These are phyloP conservation scores for Cephus sareptanus DNA, from an alignment of 2,888 invertebrate species.

Conservation along the genomic window DNA sequence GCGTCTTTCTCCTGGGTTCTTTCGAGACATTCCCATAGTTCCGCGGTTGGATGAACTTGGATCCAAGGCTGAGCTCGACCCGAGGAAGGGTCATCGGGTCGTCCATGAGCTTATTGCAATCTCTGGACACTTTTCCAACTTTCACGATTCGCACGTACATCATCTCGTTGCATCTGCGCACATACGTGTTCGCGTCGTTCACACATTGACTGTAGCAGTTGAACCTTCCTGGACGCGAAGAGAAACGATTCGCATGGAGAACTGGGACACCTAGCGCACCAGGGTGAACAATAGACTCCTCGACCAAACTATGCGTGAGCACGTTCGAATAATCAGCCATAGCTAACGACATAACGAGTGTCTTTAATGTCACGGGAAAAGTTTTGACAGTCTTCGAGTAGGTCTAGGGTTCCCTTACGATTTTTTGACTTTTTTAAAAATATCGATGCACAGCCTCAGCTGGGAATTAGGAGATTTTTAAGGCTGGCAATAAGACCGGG, in stretches of 20 bases:
- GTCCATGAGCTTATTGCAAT: neutral
- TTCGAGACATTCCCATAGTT: neutral
- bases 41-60: neutral
- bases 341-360: constrained; percentile 49
- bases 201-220: neutral
- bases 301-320: constrained; percentile 46
- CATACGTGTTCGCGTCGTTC: neutral
- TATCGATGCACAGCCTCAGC: neutral
- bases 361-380: constrained; percentile 29
- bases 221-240: neutral
- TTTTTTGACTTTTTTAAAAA: neutral
- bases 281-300: neutral
- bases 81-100: neutral
- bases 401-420: neutral
- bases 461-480: neutral
- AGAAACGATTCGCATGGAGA: constrained; percentile 3
- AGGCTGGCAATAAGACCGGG: neutral
- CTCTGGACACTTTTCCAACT: neutral
- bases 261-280: constrained; percentile 11
- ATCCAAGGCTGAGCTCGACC: neutral
- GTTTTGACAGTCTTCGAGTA: constrained; percentile 32
- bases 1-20: neutral
- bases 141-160: neutral
- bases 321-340: constrained; percentile 55
- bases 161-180: neutral